Evolutionary conservation across 37 sponge, comb jelly and placozoan genomes (phyloP), one percentile per base, ranked within the genome.

Genomic region (Beroe ovata): DNA sequence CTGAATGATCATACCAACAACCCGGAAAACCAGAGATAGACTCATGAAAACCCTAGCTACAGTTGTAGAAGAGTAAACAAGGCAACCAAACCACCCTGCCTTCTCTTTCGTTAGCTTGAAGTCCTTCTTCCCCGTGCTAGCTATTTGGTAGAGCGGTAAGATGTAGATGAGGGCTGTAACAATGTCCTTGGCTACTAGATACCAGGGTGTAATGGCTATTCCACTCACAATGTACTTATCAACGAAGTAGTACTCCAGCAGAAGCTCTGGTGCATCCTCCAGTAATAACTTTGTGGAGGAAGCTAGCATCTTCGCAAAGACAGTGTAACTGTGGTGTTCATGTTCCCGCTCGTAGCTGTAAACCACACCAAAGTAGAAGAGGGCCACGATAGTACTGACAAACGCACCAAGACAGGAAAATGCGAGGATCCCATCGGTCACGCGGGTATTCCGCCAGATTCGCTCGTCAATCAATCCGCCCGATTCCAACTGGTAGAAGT

Each of bases 401-500:
- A 40, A 22, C 19, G 40, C 81, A 72, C 81, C 47, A 26, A 40
- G n/a, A 6, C 33, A 22, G 6, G 63, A 21, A 62, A 62, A 62
- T 23, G 4, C 29, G 4, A 62, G 21, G 20, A 62, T 62, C 4
- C 23, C 29, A 25, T 62, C 29, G 19, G 23, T 62, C 20, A 62
- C 63, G 29, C 63, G 23, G 6, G 63, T 62, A 25, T 62, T 62
- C 63, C 63, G 8, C 19, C 23, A n/a, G 4, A 62, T 62, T 4
- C 29, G 8, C 4, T 4, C 28, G 63, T 62, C 29, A 25, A 62
- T 62, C 6, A 62, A 23, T 28, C 21, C 63, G 28, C 63, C 63
- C 4, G 89, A 26, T 8, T 36, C 38, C 36, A 89, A 61, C 34
- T 37, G 33, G 32, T 36, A 58, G 21, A 26, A 89, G 89, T 89